Base-by-base conservation (phyloP, 2,888 invertebrate species). In the Drosophila incognita region DNA sequence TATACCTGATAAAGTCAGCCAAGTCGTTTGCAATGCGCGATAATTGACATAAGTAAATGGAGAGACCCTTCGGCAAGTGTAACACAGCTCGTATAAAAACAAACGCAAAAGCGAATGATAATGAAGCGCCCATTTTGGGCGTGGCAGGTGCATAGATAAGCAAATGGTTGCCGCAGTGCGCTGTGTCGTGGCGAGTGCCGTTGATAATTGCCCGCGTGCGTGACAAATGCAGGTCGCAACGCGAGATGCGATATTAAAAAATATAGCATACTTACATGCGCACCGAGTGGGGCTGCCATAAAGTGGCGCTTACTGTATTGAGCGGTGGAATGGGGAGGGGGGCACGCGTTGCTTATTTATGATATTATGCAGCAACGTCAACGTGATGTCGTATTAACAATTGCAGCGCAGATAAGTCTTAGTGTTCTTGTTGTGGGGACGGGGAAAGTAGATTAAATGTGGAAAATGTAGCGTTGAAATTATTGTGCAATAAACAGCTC, bases 121-220 rank as follows among this genome's bases (percentile, higher is more conserved):
- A 88, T 81, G 81, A 81, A 83, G 74, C 57, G 38, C 36, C 66
- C 49, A 48, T 35, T 48, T 42, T 53, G 69, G 75, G 69, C 64
- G 74, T 65, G 74, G 77, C 74, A 71, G 51, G 52, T 81, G 69
- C 54, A 72, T 59, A 86, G 87, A 87, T 87, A 87, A 87, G 81
- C 87, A 79, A 87, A 87, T 83, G 77, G 54, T 46, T 64, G 74
- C 61, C 72, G 60, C 74, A 62, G 40, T 52, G 77, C 65, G 65
- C 54, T 57, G 56, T 60, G 60, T n/a, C 51, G 10, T 57, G 74
- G 67, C 75, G 52, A 83, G 71, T 59, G 52, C 15, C 40, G 74
- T 75, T 84, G 78, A 81, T 87, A 87, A 87, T 87, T 87, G 74
- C 77, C 82, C 54, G 80, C 49, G 83, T 74, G 76, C 84, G 87